phyloP scores from a whole-genome alignment of 2,797 vertebrate species.

The Molossus alvarezi region DNA sequence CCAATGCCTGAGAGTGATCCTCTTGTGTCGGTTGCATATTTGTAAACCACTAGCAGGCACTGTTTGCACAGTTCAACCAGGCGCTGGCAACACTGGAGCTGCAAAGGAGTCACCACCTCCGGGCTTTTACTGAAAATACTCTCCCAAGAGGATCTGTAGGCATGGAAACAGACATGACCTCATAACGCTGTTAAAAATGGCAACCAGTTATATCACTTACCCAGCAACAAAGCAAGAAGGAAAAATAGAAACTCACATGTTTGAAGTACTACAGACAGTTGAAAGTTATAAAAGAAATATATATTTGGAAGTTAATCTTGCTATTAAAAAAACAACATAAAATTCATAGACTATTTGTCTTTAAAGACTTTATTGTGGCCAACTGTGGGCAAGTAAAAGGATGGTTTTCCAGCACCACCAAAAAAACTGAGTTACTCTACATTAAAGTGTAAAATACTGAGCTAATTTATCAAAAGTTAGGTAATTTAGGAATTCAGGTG shows the following conservation, averaged over 20 bases:
- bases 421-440: neutral
- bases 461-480: constrained; percentile 61
- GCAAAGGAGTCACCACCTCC: constrained; percentile 94
- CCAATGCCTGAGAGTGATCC: constrained; percentile 94
- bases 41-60: constrained; percentile 98
- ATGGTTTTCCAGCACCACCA: neutral
- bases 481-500: neutral
- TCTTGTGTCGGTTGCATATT: constrained; percentile 95
- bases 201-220: constrained; percentile 80
- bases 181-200: constrained; percentile 78
- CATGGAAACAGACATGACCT: constrained; percentile 86
- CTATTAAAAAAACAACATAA: constrained; percentile 61
- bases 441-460: constrained; percentile 12
- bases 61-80: constrained; percentile 97
- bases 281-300: constrained; percentile 74
- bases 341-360: neutral
- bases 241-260: constrained; percentile 74
- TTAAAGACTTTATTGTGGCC: constrained; percentile 6
- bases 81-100: constrained; percentile 97
- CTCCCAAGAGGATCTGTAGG: constrained; percentile 96
- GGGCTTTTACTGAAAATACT: constrained; percentile 95
- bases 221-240: constrained; percentile 76
- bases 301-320: constrained; percentile 82
- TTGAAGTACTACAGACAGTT: constrained; percentile 74
- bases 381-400: constrained; percentile 11